Conservation (phyloP, 2,797 vertebrate genomes). For the Prionace glauca region DNA sequence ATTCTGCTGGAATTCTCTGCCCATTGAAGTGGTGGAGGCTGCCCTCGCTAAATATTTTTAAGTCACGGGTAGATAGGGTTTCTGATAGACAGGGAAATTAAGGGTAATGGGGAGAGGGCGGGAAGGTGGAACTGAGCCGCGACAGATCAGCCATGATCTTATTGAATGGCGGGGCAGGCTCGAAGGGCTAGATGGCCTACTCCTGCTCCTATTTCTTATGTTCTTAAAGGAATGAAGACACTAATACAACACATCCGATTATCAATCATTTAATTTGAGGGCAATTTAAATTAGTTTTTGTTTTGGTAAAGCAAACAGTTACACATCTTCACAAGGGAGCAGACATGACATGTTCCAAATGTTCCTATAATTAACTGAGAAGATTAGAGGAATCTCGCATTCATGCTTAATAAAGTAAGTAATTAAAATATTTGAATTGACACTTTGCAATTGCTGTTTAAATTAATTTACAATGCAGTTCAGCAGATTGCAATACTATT, state of each 20-base stretch:
- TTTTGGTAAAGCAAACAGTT: not conserved
- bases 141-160: no score
- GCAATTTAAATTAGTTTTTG: not conserved
- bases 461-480: not conserved
- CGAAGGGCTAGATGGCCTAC: no score
- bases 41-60: no score
- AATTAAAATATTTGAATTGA: slow-evolving; percentile 9
- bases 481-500: not conserved
- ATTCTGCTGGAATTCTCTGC: no score
- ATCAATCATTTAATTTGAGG: not conserved
- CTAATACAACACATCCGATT: not conserved
- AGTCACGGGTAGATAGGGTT: no score
- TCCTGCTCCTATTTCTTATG: no score
- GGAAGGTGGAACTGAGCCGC: no score
- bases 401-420: not conserved
- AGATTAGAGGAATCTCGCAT: not conserved
- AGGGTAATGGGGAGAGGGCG: no score
- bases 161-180: no score
- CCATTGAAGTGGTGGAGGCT: no score
- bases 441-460: not conserved
- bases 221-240: not conserved
- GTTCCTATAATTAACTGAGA: not conserved
- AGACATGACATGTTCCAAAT: not conserved
- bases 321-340: not conserved
- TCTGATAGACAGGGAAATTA: no score